phyloP scores from a whole-genome alignment of 2,888 invertebrate species.

The Drosophila mayaguana region DNA sequence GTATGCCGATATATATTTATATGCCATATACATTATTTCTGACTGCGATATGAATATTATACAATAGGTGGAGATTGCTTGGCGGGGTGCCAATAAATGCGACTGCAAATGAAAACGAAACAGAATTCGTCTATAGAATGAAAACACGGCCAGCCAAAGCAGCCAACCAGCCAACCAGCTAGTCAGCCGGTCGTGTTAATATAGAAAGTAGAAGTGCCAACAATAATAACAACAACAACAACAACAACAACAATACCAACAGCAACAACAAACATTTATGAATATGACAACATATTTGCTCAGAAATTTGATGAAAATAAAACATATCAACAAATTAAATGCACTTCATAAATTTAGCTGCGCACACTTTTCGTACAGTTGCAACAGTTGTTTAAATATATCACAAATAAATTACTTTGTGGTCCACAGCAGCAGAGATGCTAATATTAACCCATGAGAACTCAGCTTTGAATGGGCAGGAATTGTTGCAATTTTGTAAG shows the following conservation, averaged over 20 bases:
- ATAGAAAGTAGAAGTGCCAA: slow-evolving; percentile 64
- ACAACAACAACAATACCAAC: slow-evolving; percentile 18
- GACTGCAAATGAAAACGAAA: slow-evolving; percentile 65
- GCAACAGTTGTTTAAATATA: slow-evolving; percentile 14
- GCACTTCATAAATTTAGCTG: slow-evolving; percentile 38
- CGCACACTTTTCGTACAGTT: slow-evolving; percentile 15
- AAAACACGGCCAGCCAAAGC: slow-evolving; percentile 23
- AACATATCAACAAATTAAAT: slow-evolving; percentile 33
- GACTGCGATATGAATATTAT: slow-evolving; percentile 71
- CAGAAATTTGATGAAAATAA: slow-evolving; percentile 39
- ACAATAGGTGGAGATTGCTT: slow-evolving; percentile 66
- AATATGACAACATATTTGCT: slow-evolving; percentile 40
- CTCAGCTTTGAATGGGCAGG: background rate
- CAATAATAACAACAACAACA: slow-evolving; percentile 15
- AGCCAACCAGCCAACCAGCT: slow-evolving; percentile 4
- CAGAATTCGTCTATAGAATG: slow-evolving; percentile 40
- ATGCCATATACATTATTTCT: slow-evolving; percentile 16
- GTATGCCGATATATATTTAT: slow-evolving; percentile 16
- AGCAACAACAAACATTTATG: slow-evolving; percentile 32
- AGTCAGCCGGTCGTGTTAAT: slow-evolving; percentile 32
- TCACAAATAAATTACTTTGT: slow-evolving; percentile 13
- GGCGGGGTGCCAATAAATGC: slow-evolving; percentile 74
- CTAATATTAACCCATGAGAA: background rate
- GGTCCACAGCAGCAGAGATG: background rate
- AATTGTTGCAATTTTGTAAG: background rate